These are phyloP conservation scores for Drosophila neonasuta DNA, from an alignment of 2,888 invertebrate species.

Conservation along the genomic window DNA sequence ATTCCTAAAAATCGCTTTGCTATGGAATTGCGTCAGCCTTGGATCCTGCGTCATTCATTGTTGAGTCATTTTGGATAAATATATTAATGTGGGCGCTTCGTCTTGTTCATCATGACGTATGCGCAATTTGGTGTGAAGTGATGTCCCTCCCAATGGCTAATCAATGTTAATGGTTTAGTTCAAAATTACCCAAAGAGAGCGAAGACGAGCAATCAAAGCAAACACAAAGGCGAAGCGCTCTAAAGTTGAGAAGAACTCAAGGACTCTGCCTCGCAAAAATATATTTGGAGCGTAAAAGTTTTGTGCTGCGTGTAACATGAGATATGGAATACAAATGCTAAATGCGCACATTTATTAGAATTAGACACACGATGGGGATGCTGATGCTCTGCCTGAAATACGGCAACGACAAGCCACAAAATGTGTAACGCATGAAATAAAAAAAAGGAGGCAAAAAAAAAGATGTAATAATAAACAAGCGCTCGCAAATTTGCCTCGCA, in stretches of 20 bases:
- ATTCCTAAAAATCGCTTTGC: neutral
- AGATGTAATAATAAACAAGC: constrained; percentile 34
- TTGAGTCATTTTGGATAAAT: constrained; percentile 58
- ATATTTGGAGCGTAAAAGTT: constrained; percentile 27
- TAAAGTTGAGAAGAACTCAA: constrained; percentile 7
- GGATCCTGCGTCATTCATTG: constrained; percentile 40
- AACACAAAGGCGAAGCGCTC: constrained; percentile 4
- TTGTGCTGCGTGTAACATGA: constrained; percentile 26
- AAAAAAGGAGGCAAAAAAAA: constrained; percentile 9
- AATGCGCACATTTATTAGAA: constrained; percentile 46
- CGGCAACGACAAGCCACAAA: constrained; percentile 26
- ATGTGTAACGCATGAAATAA: constrained; percentile 23
- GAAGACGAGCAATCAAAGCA: neutral
- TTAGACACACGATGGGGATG: constrained; percentile 15
- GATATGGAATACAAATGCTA: constrained; percentile 46
- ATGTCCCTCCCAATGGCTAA: constrained; percentile 56
- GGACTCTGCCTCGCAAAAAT: neutral
- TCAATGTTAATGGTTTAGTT: constrained; percentile 60
- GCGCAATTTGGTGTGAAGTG: constrained; percentile 51
- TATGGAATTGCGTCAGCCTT: constrained; percentile 57
- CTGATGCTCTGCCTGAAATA: constrained; percentile 4
- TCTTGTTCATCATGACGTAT: constrained; percentile 55
- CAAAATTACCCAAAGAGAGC: constrained; percentile 25
- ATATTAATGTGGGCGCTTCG: constrained; percentile 15
- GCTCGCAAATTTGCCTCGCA: constrained; percentile 42